These are phyloP conservation scores for Mycetomoellerius zeteki DNA, from an alignment of 1,140 invertebrate species.

Conservation along the genomic window DNA sequence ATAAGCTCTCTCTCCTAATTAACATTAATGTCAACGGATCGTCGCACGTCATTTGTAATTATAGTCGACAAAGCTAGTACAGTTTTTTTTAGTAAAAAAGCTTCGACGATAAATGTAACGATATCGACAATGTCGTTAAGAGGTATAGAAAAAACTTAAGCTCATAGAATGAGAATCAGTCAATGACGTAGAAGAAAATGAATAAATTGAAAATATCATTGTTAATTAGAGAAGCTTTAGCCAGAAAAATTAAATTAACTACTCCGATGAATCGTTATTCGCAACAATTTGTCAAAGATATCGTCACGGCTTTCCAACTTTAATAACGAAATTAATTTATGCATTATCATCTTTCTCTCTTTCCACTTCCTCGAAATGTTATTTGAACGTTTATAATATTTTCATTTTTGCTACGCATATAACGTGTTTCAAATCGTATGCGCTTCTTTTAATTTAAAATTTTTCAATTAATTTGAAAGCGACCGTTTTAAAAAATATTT, in stretches of 20 bases:
- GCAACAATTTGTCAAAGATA: background rate
- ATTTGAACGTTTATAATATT: background rate
- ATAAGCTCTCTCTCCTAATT: background rate
- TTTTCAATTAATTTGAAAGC: background rate
- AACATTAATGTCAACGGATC: background rate
- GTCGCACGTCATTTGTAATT: background rate
- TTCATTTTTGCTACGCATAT: background rate
- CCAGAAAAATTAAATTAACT: constrained; percentile 18
- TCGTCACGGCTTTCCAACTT: background rate
- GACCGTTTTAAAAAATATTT: background rate
- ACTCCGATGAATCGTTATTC: background rate
- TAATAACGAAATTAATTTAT: constrained; percentile 15
- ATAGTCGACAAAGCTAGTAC: background rate
- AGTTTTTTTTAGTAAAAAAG: background rate
- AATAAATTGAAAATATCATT: background rate
- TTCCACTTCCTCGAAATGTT: background rate
- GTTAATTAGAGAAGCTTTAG: constrained; percentile 12
- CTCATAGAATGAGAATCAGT: background rate
- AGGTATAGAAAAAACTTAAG: too few species aligned
- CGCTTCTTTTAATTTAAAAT: background rate
- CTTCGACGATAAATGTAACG: too few species aligned
- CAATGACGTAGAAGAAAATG: background rate
- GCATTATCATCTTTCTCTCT: background rate
- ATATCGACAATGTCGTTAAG: too few species aligned
- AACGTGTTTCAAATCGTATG: too few species aligned